Conservation (phyloP, 2,797 vertebrate species). For the Odontamblyopus rebecca region DNA sequence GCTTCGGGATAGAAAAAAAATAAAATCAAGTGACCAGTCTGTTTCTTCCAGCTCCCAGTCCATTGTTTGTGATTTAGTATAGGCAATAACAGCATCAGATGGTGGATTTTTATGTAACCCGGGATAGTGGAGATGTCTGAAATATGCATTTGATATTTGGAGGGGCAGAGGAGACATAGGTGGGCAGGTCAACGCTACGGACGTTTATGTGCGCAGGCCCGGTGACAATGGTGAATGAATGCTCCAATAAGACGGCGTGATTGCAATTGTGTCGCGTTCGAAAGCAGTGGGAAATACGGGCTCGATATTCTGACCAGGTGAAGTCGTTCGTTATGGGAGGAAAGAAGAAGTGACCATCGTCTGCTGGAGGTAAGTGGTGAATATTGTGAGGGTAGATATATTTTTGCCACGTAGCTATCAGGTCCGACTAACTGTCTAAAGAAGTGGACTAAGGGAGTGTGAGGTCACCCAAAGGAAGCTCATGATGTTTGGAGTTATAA, state of each 20-base stretch:
- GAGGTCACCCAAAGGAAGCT: too few species aligned
- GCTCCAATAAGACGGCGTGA: constrained; percentile 66
- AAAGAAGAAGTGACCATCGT: constrained; percentile 18
- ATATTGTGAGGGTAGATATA: background rate
- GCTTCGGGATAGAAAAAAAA: constrained; percentile 19
- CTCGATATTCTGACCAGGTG: constrained; percentile 42
- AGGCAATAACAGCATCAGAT: constrained; percentile 59
- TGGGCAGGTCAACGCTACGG: constrained; percentile 55
- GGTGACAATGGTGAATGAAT: constrained; percentile 69
- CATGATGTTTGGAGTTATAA: too few species aligned
- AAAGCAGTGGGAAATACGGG: constrained; percentile 45
- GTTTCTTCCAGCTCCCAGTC: constrained; percentile 41
- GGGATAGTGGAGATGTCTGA: constrained; percentile 55
- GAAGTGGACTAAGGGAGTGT: too few species aligned
- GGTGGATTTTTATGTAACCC: constrained; percentile 42
- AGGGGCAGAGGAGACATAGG: constrained; percentile 41
- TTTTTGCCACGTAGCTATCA: background rate
- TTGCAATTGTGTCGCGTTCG: constrained; percentile 48
- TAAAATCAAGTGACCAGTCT: constrained; percentile 36
- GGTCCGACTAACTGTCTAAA: too few species aligned
- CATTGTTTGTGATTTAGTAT: constrained; percentile 65
- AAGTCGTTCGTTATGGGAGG: constrained; percentile 36
- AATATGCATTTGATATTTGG: constrained; percentile 74
- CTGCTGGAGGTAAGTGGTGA: background rate
- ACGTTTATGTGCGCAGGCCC: constrained; percentile 56